Conservation (phyloP, 2,888 invertebrate genomes). For the Phanerotoma sp. region DNA sequence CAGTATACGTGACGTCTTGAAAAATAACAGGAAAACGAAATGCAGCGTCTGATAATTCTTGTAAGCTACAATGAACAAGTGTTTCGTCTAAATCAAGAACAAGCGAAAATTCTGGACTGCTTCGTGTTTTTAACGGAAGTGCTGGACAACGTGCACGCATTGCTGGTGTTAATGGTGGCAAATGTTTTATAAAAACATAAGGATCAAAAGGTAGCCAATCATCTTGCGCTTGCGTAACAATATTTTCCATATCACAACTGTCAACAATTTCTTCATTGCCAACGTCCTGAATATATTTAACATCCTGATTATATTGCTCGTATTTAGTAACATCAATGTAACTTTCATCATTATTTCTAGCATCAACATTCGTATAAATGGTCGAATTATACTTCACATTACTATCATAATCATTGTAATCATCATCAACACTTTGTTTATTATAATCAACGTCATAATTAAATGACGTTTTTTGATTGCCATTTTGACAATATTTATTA, state of each 20-base stretch:
- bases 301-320: constrained; percentile 47
- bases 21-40: constrained; percentile 92
- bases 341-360: constrained; percentile 42
- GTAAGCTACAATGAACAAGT: constrained; percentile 90
- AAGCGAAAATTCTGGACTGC: constrained; percentile 91
- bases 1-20: constrained; percentile 88
- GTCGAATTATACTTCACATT: constrained; percentile 29
- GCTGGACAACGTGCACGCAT: constrained; percentile 77
- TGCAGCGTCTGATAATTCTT: constrained; percentile 87
- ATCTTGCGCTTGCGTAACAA: constrained; percentile 59
- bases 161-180: constrained; percentile 78
- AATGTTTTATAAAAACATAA: constrained; percentile 87
- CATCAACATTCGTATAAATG: no score
- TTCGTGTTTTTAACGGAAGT: constrained; percentile 86
- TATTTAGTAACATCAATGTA: constrained; percentile 45
- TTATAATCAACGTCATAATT: neutral
- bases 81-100: constrained; percentile 81
- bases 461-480: constrained; percentile 8
- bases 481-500: constrained; percentile 2
- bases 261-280: constrained; percentile 54
- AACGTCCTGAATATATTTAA: constrained; percentile 51
- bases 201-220: constrained; percentile 85
- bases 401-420: constrained; percentile 38
- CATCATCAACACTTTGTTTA: neutral
- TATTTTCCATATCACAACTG: constrained; percentile 51